Percentiles rank a stretch among this genome's conserved stretches.
Conservation (phyloP, 2,797 vertebrate species). For the Amniataba percoides region DNA sequence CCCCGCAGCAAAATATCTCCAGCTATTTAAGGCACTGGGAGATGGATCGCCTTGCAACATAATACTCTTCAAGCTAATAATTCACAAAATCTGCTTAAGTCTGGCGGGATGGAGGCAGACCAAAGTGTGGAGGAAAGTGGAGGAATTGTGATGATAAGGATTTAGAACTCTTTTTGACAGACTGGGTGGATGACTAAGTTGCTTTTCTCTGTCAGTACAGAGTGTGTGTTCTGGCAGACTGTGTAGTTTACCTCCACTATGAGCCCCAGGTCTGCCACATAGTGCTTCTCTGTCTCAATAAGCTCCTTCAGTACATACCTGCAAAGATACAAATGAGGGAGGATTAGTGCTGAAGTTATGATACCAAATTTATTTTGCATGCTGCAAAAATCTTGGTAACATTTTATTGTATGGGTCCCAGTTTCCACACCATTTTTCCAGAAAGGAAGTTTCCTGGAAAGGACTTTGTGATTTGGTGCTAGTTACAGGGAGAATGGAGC, state of each 20-base stretch:
- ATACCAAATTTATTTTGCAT: constrained; percentile 15
- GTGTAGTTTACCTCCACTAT: constrained; percentile 90
- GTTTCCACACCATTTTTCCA: constrained; percentile 11
- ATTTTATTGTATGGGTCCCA: constrained; percentile 19
- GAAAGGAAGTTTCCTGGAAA: constrained; percentile 22
- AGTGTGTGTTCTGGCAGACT: constrained; percentile 39
- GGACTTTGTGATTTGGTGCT: not conserved
- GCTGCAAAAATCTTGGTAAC: constrained; percentile 13
- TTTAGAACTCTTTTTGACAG: constrained; percentile 53
- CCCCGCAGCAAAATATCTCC: constrained; percentile 62
- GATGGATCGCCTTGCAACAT: constrained; percentile 48
- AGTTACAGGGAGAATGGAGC: not conserved
- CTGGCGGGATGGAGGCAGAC: constrained; percentile 50
- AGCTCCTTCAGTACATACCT: constrained; percentile 95
- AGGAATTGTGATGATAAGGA: constrained; percentile 64
- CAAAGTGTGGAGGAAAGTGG: constrained; percentile 49
- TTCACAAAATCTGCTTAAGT: constrained; percentile 68
- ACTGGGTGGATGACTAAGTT: constrained; percentile 47
- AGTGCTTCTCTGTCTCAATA: constrained; percentile 94
- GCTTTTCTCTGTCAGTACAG: constrained; percentile 39
- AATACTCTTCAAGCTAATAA: constrained; percentile 65
- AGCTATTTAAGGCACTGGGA: constrained; percentile 57
- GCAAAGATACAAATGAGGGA: constrained; percentile 55
- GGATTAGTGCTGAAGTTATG: constrained; percentile 31
- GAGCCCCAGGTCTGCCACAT: constrained; percentile 91